Percentiles rank a stretch among this genome's conserved stretches.
phyloP scores from a whole-genome alignment of 2,797 vertebrate species.

The Pogonophryne albipinna region DNA sequence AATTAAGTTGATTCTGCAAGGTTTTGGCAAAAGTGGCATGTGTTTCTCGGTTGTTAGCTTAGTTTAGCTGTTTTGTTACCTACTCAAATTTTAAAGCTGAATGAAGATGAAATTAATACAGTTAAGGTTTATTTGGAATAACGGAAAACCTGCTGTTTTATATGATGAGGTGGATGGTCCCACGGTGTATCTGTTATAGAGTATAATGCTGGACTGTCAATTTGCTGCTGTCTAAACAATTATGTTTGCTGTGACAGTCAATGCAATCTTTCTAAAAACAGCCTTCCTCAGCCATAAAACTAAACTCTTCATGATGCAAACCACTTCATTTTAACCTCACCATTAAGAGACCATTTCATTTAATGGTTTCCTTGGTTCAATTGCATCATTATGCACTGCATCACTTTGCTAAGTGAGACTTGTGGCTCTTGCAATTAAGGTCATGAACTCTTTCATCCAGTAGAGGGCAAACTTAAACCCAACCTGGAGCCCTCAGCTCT shows the following conservation, averaged over 20 bases:
- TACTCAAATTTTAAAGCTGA: too few relatives aligned
- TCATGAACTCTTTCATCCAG: slow-evolving; percentile 45
- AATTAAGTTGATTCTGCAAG: too few relatives aligned
- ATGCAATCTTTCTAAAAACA: slow-evolving; percentile 3
- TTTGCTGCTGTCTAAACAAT: slow-evolving; percentile 7
- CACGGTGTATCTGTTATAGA: slow-evolving; percentile 22
- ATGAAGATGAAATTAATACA: not conserved
- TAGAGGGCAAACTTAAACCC: slow-evolving; percentile 48
- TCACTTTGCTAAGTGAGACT: slow-evolving; percentile 26
- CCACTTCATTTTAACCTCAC: slow-evolving; percentile 26
- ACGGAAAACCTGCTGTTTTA: slow-evolving; percentile 21
- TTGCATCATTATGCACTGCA: slow-evolving; percentile 41
- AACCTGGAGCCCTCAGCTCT: slow-evolving; percentile 18
- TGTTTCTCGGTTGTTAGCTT: too few relatives aligned
- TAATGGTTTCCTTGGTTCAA: slow-evolving; percentile 33
- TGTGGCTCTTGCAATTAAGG: not conserved
- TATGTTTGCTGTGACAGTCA: not conserved
- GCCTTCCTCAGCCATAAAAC: not conserved
- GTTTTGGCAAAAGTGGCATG: too few relatives aligned
- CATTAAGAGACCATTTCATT: slow-evolving; percentile 38
- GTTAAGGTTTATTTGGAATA: slow-evolving; percentile 24
- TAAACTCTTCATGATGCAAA: slow-evolving; percentile 20
- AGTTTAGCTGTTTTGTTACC: too few relatives aligned
- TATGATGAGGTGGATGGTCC: slow-evolving; percentile 9
- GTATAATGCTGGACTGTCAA: slow-evolving; percentile 10